Conservation (phyloP, 2,888 invertebrate species). For the Eubasilissa splendida region DNA sequence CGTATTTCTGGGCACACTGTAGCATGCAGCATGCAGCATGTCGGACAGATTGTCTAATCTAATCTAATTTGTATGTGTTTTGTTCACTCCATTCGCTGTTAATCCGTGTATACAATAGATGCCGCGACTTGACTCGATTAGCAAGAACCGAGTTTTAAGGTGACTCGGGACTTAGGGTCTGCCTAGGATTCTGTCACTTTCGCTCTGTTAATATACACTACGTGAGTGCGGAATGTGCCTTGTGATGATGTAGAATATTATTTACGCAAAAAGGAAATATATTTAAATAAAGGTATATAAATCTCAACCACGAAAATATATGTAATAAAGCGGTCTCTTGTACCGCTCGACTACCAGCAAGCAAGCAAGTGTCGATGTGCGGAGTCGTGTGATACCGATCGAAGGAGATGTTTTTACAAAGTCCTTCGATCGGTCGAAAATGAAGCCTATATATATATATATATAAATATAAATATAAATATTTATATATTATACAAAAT, state of each 20-base stretch:
- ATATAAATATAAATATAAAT: too few relatives aligned
- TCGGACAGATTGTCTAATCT: too few relatives aligned
- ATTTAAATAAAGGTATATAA: constrained; percentile 28
- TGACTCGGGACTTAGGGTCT: too few relatives aligned
- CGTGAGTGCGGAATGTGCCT: constrained; percentile 73
- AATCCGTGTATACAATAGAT: too few relatives aligned
- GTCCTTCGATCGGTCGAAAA: constrained; percentile 11
- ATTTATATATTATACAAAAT: constrained; percentile 26
- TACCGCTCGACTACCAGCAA: neutral
- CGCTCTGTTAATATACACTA: neutral
- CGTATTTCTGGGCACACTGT: too few relatives aligned
- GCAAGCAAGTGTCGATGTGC: too few relatives aligned
- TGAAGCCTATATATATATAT: constrained; percentile 18
- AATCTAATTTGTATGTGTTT: too few relatives aligned
- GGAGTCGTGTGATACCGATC: neutral
- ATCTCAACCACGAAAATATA: neutral
- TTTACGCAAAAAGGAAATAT: constrained; percentile 67
- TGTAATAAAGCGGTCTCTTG: neutral
- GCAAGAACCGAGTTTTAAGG: too few relatives aligned
- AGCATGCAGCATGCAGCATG: too few relatives aligned
- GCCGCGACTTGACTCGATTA: too few relatives aligned
- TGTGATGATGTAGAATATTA: constrained; percentile 67
- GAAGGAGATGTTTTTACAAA: constrained; percentile 11
- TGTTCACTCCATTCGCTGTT: too few relatives aligned
- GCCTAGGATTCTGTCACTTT: constrained; percentile 31